Conservation (phyloP, 2,113 vertebrate species). For the Bujurquina vittata region DNA sequence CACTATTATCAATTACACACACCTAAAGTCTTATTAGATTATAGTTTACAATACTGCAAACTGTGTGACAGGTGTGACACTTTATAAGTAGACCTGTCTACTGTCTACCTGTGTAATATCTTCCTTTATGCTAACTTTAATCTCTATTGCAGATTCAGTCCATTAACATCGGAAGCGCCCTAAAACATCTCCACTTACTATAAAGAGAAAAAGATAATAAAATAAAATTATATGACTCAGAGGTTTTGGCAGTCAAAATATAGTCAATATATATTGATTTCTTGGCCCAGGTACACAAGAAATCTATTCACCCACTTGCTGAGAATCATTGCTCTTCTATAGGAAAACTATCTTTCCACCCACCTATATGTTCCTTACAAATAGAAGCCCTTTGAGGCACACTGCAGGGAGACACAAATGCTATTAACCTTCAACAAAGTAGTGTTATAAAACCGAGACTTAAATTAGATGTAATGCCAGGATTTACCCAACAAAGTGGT, state of each 20-base stretch:
- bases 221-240: not conserved
- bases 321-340: constrained; percentile 6
- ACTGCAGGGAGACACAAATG: constrained; percentile 10
- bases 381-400: constrained; percentile 12
- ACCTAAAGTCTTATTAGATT: not conserved
- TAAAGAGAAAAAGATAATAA: not conserved
- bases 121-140: not conserved
- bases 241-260: not conserved
- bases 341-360: not conserved
- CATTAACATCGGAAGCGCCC: not conserved
- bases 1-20: not conserved
- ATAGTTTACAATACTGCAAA: not conserved
- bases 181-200: not conserved
- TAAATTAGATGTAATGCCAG: not conserved
- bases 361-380: constrained; percentile 19
- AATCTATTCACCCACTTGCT: not conserved
- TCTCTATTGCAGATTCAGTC: not conserved
- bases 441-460: not conserved
- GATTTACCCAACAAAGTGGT: not conserved
- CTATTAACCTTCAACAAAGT: constrained; percentile 3
- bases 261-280: constrained; percentile 1
- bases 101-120: not conserved
- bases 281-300: not conserved
- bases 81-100: not conserved
- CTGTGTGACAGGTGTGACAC: not conserved